These are phyloP conservation scores for Lasiurus cinereus DNA, from an alignment of 2,113 vertebrate species.

Conservation along the genomic window DNA sequence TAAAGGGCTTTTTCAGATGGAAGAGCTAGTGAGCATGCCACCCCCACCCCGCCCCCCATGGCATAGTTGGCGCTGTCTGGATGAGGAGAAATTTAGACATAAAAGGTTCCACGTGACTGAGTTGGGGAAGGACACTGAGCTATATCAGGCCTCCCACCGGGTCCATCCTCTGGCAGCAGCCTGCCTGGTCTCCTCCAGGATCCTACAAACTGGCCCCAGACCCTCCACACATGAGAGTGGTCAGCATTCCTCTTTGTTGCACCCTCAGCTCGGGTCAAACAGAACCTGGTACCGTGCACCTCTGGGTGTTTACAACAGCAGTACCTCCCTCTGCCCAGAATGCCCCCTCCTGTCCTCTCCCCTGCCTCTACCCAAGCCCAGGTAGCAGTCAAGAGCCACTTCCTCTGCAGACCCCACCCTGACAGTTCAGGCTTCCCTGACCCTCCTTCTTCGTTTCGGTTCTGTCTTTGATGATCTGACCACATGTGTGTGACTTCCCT, in stretches of 20 bases:
- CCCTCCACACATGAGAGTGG: neutral
- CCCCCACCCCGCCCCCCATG: rapidly evolving
- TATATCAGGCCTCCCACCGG: neutral
- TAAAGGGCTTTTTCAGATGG: neutral
- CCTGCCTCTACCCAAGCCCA: neutral
- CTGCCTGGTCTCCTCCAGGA: neutral
- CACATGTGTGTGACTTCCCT: neutral
- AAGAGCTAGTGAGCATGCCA: neutral
- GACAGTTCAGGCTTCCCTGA: neutral
- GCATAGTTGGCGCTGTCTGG: neutral
- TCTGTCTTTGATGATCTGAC: neutral
- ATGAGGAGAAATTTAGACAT: neutral
- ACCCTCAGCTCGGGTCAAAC: neutral
- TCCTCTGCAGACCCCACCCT: neutral
- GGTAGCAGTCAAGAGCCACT: rapidly evolving
- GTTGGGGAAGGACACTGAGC: neutral
- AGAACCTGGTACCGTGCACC: rapidly evolving
- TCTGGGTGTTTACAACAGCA: rapidly evolving
- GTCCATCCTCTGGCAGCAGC: neutral
- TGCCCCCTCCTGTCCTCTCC: neutral
- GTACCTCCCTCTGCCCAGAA: neutral
- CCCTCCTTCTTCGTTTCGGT: neutral
- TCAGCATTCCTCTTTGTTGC: neutral
- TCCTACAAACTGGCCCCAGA: neutral
- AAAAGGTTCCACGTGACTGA: neutral